phyloP scores from a whole-genome alignment of 2,113 vertebrate genomes.

The Sterna hirundo region DNA sequence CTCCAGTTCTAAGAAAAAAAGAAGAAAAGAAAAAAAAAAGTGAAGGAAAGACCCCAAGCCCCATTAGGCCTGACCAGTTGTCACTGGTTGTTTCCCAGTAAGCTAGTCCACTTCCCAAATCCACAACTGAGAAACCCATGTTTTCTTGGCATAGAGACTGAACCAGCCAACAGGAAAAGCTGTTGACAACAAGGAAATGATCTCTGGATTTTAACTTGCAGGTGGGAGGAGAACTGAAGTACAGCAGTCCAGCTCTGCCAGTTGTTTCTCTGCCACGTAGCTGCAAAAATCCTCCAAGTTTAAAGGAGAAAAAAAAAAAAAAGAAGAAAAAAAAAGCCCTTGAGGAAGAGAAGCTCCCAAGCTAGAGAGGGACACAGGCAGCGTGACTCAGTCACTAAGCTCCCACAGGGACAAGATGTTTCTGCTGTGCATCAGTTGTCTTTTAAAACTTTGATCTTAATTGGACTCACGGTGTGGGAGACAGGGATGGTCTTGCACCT shows the following conservation, averaged over 20 bases:
- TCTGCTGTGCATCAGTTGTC: background rate
- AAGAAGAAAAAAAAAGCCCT: background rate
- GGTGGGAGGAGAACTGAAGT: background rate
- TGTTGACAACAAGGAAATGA: background rate
- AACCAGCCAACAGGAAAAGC: background rate
- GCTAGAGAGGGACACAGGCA: background rate
- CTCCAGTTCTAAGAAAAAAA: background rate
- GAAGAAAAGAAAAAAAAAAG: rapidly evolving
- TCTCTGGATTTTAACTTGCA: background rate
- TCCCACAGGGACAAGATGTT: background rate
- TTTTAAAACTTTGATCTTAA: background rate
- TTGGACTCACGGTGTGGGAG: background rate
- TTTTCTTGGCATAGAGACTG: background rate
- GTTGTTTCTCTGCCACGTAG: background rate
- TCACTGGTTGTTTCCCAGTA: background rate
- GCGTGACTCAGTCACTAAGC: background rate
- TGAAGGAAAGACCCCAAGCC: background rate
- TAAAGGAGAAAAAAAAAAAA: background rate
- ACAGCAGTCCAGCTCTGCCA: background rate
- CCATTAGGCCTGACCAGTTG: background rate
- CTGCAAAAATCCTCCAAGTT: background rate
- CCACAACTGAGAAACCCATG: background rate
- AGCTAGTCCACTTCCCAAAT: background rate
- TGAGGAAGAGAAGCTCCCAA: background rate
- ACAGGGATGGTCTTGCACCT: background rate